Conservation (phyloP, 2,797 vertebrate genomes). For the Syndactyla subalaris region DNA sequence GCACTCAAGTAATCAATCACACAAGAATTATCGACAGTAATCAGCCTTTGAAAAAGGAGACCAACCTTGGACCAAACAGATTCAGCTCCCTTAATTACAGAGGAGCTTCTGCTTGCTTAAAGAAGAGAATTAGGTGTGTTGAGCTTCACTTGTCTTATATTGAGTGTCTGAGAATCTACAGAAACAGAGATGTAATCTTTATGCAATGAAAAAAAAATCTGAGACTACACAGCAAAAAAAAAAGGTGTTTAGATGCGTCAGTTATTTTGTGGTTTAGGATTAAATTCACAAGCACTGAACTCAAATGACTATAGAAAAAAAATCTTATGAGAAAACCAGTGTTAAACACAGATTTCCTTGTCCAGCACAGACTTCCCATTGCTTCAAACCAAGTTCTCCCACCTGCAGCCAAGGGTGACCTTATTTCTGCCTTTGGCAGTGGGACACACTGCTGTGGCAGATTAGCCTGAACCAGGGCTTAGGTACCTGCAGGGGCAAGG, state of each 20-base stretch:
- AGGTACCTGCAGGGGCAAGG: background rate
- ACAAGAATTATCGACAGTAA: background rate
- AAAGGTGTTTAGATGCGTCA: background rate
- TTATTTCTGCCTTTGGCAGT: background rate
- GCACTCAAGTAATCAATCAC: background rate
- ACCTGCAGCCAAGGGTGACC: background rate
- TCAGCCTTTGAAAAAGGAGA: slow-evolving; percentile 1
- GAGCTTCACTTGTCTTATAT: background rate
- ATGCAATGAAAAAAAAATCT: background rate
- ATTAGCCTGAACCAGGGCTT: background rate
- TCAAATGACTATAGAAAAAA: background rate
- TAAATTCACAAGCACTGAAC: background rate
- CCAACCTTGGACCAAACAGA: background rate
- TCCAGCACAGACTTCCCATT: background rate
- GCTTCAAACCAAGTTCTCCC: background rate
- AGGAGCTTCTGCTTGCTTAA: background rate
- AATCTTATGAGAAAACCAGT: background rate
- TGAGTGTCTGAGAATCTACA: background rate
- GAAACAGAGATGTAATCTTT: background rate
- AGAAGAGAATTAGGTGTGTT: background rate
- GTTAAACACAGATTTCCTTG: background rate
- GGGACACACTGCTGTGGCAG: background rate
- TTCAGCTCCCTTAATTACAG: background rate
- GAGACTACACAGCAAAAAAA: background rate
- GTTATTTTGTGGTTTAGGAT: background rate